phyloP scores from a whole-genome alignment of 2,113 vertebrate genomes.

The Catharus bicknelli region DNA sequence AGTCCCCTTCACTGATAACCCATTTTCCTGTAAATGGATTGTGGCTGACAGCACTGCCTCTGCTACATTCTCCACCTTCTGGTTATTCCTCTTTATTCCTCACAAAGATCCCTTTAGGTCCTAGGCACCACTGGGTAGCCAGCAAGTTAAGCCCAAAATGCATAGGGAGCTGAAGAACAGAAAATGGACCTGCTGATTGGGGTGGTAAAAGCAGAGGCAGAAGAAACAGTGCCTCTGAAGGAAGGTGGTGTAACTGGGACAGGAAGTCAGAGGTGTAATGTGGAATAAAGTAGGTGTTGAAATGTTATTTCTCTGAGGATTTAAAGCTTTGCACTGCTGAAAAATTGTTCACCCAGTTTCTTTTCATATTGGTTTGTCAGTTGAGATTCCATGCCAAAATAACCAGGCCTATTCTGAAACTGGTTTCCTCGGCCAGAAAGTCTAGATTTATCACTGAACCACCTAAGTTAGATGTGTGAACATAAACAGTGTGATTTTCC shows the following conservation, averaged over 20 bases:
- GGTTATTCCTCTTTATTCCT: background rate
- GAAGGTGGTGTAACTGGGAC: background rate
- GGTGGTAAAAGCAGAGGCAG: background rate
- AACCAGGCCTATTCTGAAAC: background rate
- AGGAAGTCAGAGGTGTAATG: background rate
- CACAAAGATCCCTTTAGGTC: background rate
- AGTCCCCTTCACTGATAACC: background rate
- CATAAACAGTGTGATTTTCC: background rate
- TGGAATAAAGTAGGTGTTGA: background rate
- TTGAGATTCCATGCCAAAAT: background rate
- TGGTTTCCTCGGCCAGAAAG: background rate
- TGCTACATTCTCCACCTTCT: background rate
- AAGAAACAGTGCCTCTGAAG: background rate
- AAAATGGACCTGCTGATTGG: background rate
- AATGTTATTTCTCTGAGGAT: background rate
- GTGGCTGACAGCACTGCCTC: background rate
- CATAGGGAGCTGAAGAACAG: background rate
- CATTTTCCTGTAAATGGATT: background rate
- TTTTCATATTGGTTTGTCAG: background rate
- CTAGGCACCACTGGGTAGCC: background rate
- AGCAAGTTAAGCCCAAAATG: background rate
- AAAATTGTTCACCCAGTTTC: background rate
- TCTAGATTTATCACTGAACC: background rate
- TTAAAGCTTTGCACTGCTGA: background rate
- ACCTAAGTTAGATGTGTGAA: slow-evolving; percentile 16